These are phyloP conservation scores for Synanthedon vespiformis DNA, from an alignment of 2,888 invertebrate genomes.

Conservation along the genomic window DNA sequence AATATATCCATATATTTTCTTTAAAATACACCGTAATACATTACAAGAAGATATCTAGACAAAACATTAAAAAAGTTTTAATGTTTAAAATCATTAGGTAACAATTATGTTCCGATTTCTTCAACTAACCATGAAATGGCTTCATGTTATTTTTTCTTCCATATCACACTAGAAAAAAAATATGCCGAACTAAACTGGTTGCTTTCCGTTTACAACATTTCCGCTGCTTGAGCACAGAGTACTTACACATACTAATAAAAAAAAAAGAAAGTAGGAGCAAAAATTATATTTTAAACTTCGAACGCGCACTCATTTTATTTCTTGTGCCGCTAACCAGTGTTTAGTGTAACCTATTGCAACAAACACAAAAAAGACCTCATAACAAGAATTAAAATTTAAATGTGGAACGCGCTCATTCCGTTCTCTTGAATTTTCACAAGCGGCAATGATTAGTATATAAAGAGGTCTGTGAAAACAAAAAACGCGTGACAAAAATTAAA, in stretches of 20 bases:
- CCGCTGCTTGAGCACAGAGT: constrained; percentile 34
- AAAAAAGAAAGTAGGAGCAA: not conserved
- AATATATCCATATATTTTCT: too few relatives aligned
- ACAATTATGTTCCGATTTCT: constrained; percentile 20
- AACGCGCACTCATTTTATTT: not conserved
- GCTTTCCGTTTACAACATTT: constrained; percentile 23
- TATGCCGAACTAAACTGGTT: constrained; percentile 22
- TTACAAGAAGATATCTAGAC: too few relatives aligned
- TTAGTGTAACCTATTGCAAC: constrained; percentile 2
- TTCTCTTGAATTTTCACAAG: constrained; percentile 1
- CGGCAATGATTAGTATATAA: constrained; percentile 4
- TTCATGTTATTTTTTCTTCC: constrained; percentile 53
- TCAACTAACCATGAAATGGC: constrained; percentile 65
- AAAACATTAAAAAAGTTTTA: too few relatives aligned
- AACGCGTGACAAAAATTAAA: constrained; percentile 9
- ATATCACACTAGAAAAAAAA: constrained; percentile 51
- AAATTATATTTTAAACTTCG: not conserved
- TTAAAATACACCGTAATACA: too few relatives aligned
- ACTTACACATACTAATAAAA: not conserved
- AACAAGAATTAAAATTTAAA: not conserved
- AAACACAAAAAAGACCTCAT: not conserved
- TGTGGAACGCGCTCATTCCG: constrained; percentile 9
- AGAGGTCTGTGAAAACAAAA: constrained; percentile 14
- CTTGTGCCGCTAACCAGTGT: too few relatives aligned
- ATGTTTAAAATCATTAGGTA: not conserved